phyloP scores from a whole-genome alignment of 2,113 vertebrate species.

The Scalopus aquaticus region DNA sequence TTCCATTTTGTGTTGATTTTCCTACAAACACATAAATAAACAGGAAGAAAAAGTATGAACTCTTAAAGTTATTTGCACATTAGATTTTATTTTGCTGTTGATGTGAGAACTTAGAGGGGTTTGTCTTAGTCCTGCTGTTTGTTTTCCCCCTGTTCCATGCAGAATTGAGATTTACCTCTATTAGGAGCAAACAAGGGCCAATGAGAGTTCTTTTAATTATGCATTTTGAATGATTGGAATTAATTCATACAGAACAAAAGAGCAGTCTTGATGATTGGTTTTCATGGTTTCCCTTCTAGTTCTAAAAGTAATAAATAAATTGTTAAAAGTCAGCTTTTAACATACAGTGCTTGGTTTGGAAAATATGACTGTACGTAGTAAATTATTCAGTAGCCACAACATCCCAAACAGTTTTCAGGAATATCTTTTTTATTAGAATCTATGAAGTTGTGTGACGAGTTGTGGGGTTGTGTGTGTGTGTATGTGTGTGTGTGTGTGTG shows the following conservation, averaged over 20 bases:
- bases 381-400: slow-evolving; percentile 1
- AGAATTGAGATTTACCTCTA: background rate
- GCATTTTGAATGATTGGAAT: background rate
- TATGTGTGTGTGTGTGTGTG: accelerated
- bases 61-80: background rate
- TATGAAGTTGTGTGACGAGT: slow-evolving; percentile 39
- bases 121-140: background rate
- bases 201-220: background rate
- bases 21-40: background rate
- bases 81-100: background rate
- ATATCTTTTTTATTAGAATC: background rate
- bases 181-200: background rate
- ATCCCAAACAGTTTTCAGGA: background rate
- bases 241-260: background rate
- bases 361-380: background rate
- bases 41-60: background rate
- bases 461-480: accelerated
- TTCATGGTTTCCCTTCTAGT: background rate
- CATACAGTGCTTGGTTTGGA: background rate
- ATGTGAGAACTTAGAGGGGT: background rate
- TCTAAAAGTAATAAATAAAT: background rate
- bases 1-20: background rate
- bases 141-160: background rate
- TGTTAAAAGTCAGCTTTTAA: background rate
- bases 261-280: background rate